phyloP scores from a whole-genome alignment of 1,140 invertebrate genomes.

The Megalonaias nervosa region DNA sequence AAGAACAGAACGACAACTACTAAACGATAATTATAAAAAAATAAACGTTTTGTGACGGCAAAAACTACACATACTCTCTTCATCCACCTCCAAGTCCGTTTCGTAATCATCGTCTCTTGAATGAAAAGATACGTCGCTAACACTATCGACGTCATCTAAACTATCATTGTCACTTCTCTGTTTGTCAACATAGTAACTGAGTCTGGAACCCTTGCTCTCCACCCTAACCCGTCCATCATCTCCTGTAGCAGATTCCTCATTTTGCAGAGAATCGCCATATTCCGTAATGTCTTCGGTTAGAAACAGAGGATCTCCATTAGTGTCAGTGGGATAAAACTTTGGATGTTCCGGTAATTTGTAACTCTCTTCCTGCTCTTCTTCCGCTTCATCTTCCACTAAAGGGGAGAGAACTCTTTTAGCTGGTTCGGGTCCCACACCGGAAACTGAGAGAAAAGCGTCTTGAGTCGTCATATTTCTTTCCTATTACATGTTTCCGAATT shows the following conservation, averaged over 20 bases:
- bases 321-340: slow-evolving; percentile 26
- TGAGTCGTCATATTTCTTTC: slow-evolving; percentile 4
- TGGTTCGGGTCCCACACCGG: slow-evolving; percentile 12
- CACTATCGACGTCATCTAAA: slow-evolving; percentile 35
- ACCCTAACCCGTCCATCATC: slow-evolving; percentile 13
- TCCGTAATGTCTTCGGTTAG: slow-evolving; percentile 10
- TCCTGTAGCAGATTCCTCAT: background rate
- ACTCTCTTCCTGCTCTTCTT: background rate
- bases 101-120: slow-evolving; percentile 54
- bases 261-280: background rate
- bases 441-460: slow-evolving; percentile 28
- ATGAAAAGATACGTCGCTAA: slow-evolving; percentile 27
- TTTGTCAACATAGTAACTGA: background rate
- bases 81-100: slow-evolving; percentile 56
- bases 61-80: slow-evolving; percentile 45
- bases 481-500: too few species aligned
- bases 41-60: background rate
- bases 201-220: slow-evolving; percentile 17
- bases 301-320: slow-evolving; percentile 27
- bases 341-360: slow-evolving; percentile 22
- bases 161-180: slow-evolving; percentile 31
- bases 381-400: slow-evolving; percentile 35
- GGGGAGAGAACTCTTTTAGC: slow-evolving; percentile 36
- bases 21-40: background rate
- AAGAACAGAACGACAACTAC: too few species aligned